Conservation (phyloP, 2,113 vertebrate genomes). For the Calidris pygmaea region DNA sequence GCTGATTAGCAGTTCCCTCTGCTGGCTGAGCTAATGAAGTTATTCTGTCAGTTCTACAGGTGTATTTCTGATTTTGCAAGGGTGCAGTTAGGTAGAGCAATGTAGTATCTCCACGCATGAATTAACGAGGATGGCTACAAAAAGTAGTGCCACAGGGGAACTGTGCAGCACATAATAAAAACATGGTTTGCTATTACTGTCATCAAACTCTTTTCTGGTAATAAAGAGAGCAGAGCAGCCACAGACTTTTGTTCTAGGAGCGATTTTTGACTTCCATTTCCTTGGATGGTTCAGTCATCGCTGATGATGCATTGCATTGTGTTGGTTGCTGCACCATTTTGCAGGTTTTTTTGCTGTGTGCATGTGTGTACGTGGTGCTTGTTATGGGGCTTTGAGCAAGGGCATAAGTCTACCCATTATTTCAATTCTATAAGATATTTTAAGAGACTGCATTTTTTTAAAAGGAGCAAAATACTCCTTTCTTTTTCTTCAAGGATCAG, state of each 20-base stretch:
- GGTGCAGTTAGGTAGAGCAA: not conserved
- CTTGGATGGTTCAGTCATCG: not conserved
- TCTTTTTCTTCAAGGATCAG: not conserved
- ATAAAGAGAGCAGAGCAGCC: not conserved
- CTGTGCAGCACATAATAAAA: not conserved
- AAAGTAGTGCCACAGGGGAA: not conserved
- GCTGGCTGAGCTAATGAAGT: constrained; percentile 48
- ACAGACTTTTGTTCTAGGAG: not conserved
- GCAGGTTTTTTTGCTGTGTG: not conserved
- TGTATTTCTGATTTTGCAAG: not conserved
- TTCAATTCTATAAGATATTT: not conserved
- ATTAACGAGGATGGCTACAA: not conserved
- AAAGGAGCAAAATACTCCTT: not conserved
- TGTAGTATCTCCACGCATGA: not conserved
- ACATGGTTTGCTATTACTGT: not conserved
- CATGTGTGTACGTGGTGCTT: not conserved
- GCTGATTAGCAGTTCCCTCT: constrained; percentile 59
- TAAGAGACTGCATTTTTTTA: not conserved
- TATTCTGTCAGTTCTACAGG: not conserved
- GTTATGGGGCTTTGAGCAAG: not conserved
- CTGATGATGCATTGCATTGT: not conserved
- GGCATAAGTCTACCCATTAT: not conserved
- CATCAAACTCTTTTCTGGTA: not conserved
- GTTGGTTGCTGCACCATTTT: not conserved
- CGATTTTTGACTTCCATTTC: not conserved